Conservation (phyloP, 2,888 invertebrate species). For the Keiferia lycopersicella region DNA sequence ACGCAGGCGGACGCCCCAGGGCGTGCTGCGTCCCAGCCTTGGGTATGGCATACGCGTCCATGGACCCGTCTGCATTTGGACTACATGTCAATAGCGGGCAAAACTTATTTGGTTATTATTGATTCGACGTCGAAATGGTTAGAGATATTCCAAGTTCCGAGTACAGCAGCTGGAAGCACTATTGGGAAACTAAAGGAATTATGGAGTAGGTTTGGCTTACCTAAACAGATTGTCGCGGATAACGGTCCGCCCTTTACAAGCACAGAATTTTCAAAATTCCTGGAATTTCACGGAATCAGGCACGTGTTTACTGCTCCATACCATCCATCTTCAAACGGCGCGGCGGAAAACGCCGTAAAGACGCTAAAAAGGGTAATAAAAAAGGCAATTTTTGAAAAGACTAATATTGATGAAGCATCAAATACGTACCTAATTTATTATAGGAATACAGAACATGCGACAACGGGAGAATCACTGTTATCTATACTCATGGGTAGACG, state of each 20-base stretch:
- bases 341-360: conserved; percentile 34
- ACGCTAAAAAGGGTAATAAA: conserved; percentile 32
- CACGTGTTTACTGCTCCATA: conserved; percentile 35
- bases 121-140: conserved; percentile 28
- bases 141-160: conserved; percentile 21
- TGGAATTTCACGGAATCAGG: conserved; percentile 32
- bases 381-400: conserved; percentile 29
- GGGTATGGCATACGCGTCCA: conserved; percentile 24
- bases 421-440: conserved; percentile 32
- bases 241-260: conserved; percentile 34
- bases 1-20: too few relatives aligned
- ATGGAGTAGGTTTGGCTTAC: conserved; percentile 30
- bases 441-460: conserved; percentile 32
- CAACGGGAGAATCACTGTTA: conserved; percentile 33
- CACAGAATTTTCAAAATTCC: conserved; percentile 29
- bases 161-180: conserved; percentile 3
- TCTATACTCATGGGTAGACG: conserved; percentile 28
- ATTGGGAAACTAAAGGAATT: conserved; percentile 21
- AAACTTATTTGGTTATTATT: conserved; percentile 23
- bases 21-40: too few relatives aligned
- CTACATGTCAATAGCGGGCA: conserved; percentile 24
- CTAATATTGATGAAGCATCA: conserved; percentile 26
- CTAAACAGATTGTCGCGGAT: conserved; percentile 34
- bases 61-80: conserved; percentile 29
- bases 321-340: conserved; percentile 36